Evolutionary conservation across 2,113 vertebrate species (phyloP), one percentile per base, ranked within the genome.

Genomic region (Anas platyrhynchos): DNA sequence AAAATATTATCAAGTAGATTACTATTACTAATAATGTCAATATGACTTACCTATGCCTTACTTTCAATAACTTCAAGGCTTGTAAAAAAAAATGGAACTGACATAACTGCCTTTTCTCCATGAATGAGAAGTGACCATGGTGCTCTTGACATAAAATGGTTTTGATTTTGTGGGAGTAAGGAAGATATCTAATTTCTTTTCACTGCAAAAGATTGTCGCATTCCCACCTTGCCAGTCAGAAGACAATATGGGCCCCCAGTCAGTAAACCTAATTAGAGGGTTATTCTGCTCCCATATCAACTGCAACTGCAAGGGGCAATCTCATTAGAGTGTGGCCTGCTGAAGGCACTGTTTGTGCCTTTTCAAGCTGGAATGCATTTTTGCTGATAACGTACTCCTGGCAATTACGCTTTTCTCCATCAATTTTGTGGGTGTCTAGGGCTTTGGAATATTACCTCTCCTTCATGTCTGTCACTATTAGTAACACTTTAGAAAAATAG

Each of bases 321-420:
- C 75, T 96, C 88, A 86, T 96, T 88, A 88, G 75, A 8, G 44
- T 52, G 36, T 80, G 87, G 92, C 79, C 82, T 89, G 91, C 83
- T 88, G 69, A 74, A 86, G 65, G 43, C 92, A 26, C 12, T 16
- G 61, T 71, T 75, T 78, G 59, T 66, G 46, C 80, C 59, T 83
- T 92, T 88, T 65, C 73, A 72, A 48, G 59, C 79, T 56, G 22
- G 55, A 89, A 68, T 71, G 36, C 31, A 1, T 71, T 81, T 89
- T 89, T 76, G 71, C 87, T 96, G 91, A 78, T 81, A 89, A 77
- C 27, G n/a, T 69, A 91, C 34, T 73, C 50, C 27, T 62, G 20
- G 29, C 66, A 62, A 38, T 95, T 71, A 90, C 63, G 46, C 54
- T 61, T 91, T 94, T 80, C 85, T 92, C 52, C 72, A 73, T 96